Base-by-base conservation (phyloP, 2,888 invertebrate genomes). In the Pecten maximus region DNA sequence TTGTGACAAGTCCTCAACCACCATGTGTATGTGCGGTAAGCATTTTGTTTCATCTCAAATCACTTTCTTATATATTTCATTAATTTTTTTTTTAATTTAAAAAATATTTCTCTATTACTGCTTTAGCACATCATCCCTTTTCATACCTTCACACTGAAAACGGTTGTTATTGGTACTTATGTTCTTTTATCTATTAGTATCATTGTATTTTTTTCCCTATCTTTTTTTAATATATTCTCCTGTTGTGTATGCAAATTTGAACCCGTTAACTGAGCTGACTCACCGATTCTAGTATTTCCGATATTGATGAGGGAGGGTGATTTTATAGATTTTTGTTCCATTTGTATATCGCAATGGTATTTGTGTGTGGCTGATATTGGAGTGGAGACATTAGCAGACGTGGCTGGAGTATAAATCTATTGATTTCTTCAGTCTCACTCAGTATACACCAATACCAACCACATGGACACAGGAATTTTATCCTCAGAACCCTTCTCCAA, bases 21-120 rank as follows among this genome's bases (percentile, higher is more conserved):
- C 87, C 74, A 88, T 91, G 89, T 89, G 54, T 44, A 90, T 88
- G 88, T 87, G 87, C 48, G 87, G 87, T 90, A 54, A 90, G 87
- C 44, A 39, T 39, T 60, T 48, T 48, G 48, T 8, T 19, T 16
- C 19, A 39, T 23, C 60, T 90, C 23, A 40, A n/a, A 87, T 48
- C 88, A 39, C 40, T 19, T 60, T 35, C 28, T 74, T 54, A 54
- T 54, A 2, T 54, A 15, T 50, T 60, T 28, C 6, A n/a, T 28
- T 60, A n/a, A 15, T 28, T 28, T 35, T 74, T 28, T 74, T 12
- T 28, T 2, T 54, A 2, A 74, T n/a, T n/a, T n/a, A n/a, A n/a
- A n/a, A n/a, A n/a, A n/a, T 74, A 35, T 74, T 74, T 74, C 74
- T 35, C 8, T 74, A 35, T 10, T 35, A 44, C 12, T 74, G 35